Evolutionary conservation across 2,797 vertebrate species (phyloP), one percentile per base, ranked within the genome.

Genomic region (Alauda arvensis): DNA sequence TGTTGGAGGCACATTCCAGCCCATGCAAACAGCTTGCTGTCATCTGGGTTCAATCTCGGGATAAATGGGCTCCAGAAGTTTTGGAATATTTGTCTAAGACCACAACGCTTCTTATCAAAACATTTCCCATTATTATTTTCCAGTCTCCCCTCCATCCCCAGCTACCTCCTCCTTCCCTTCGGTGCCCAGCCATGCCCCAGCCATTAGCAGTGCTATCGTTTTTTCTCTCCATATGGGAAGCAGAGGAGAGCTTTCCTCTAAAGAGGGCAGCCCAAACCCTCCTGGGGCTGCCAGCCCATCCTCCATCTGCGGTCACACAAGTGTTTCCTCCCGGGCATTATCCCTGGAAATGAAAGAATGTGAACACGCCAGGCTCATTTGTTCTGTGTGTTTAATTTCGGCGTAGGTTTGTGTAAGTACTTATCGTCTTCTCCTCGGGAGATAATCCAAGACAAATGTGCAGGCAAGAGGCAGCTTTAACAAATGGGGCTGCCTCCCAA

Each of bases 351-450:
- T 68, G 83, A 74, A 89, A 87, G 87, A 92, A 89, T 37, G 48
- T 26, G 90, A 89, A 82, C 69, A 89, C 39, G 13, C 89, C 89
- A 62, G 83, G 77, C 85, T 93, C 88, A 80, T 93, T 94, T 93
- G 93, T 93, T 93, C 65, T 85, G 90, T 87, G 91, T 84, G 89
- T 85, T 94, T 94, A 92, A 94, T 93, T 93, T 83, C 87, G 55
- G 88, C 31, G 9, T 83, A 81, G 91, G 87, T 95, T 94, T 92
- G 83, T 91, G 80, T 81, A 91, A 95, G 93, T 89, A 70, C 89
- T 94, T 87, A 91, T 78, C 76, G 1, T 92, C 87, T 77, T 82
- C 91, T 92, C 72, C 85, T 88, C 25, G 67, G 89, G 79, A 92
- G 85, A 62, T 88, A 88, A 92, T 90, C 16, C 13, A 89, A 89